Percentiles rank a stretch among this genome's conserved stretches.
Evolutionary conservation across 2,797 vertebrate genomes (phyloP).

Genomic region (Gadopsis marmoratus): DNA sequence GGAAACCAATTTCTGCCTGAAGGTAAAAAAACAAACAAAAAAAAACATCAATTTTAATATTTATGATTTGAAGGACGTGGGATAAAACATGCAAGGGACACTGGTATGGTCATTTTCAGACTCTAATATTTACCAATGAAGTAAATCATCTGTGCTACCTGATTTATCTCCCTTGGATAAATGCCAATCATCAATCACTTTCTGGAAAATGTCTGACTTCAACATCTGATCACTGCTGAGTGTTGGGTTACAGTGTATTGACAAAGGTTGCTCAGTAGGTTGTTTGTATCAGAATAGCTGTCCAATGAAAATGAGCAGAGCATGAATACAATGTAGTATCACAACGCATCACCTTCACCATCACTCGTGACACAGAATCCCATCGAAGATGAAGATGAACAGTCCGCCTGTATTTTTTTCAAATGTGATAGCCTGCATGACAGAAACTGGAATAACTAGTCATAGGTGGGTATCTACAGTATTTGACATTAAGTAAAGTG

Average conservation of each 20-base stretch:
- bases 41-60: neutral
- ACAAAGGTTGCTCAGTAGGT: neutral
- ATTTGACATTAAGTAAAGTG: slow-evolving; percentile 23
- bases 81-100: neutral
- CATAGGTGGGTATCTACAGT: slow-evolving; percentile 25
- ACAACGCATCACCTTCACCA: slow-evolving; percentile 6
- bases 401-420: neutral
- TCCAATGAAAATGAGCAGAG: neutral
- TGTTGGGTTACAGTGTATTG: slow-evolving; percentile 7
- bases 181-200: neutral
- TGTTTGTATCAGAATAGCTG: neutral
- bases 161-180: neutral
- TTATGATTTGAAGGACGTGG: slow-evolving; percentile 3
- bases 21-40: neutral
- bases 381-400: neutral
- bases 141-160: neutral
- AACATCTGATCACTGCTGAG: neutral
- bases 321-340: neutral
- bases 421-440: slow-evolving; percentile 2
- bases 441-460: slow-evolving; percentile 38
- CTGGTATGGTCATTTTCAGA: too few species aligned
- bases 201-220: neutral
- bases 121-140: neutral
- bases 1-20: slow-evolving; percentile 11
- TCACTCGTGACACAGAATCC: neutral